Evolutionary conservation across 1,140 invertebrate species (phyloP).

Genomic region (Chironomus tepperi): DNA sequence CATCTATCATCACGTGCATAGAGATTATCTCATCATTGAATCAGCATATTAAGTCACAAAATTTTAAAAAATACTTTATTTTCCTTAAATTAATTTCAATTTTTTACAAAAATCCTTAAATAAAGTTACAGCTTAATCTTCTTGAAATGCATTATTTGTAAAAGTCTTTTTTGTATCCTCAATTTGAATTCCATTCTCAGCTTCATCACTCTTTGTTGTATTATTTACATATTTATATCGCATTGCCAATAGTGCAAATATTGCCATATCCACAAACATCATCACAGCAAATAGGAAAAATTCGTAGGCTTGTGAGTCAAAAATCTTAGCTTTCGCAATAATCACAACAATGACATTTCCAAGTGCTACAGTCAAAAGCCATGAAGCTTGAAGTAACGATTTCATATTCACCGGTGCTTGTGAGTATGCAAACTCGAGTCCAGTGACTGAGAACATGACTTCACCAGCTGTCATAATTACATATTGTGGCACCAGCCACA

Average conservation of each 20-base stretch:
- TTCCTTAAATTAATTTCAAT: too few species aligned
- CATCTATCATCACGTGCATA: too few species aligned
- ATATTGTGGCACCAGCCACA: constrained; percentile 76
- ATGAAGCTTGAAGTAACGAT: constrained; percentile 79
- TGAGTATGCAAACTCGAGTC: constrained; percentile 84
- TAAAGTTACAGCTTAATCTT: background rate
- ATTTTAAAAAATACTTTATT: too few species aligned
- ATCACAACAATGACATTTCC: constrained; percentile 74
- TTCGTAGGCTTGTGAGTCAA: constrained; percentile 24
- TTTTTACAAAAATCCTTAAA: background rate
- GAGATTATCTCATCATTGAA: too few species aligned
- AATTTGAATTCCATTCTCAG: background rate
- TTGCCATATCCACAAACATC: constrained; percentile 34
- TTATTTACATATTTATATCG: constrained; percentile 45
- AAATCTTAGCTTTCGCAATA: constrained; percentile 51
- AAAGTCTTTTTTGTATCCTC: constrained; percentile 17
- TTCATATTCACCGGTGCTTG: constrained; percentile 89
- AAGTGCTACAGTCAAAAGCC: constrained; percentile 81
- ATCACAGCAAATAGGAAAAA: constrained; percentile 24
- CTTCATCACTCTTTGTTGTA: background rate
- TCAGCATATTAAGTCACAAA: too few species aligned
- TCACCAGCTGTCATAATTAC: constrained; percentile 65
- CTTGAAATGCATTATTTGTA: constrained; percentile 18
- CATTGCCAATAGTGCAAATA: constrained; percentile 70
- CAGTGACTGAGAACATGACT: constrained; percentile 87